phyloP scores from a whole-genome alignment of 2,113 vertebrate genomes.

The Geococcyx californianus region DNA sequence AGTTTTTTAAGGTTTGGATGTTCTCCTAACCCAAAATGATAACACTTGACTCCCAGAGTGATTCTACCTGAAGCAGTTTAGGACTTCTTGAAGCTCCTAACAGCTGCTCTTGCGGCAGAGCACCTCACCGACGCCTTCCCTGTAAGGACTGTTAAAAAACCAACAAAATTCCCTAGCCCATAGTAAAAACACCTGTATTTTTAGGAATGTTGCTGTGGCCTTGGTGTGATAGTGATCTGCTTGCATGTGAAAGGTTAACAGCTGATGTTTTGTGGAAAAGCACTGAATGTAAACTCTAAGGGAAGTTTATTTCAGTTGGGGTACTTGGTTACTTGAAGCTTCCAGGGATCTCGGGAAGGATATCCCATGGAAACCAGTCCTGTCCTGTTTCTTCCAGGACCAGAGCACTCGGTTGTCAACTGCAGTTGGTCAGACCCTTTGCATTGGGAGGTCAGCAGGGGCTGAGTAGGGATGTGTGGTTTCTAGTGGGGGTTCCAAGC shows the following conservation, averaged over 20 bases:
- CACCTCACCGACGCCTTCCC: not conserved
- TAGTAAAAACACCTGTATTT: not conserved
- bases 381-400: not conserved
- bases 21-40: not conserved
- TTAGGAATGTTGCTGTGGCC: not conserved
- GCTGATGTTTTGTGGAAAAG: not conserved
- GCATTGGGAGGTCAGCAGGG: fast-evolving
- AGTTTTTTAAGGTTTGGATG: not conserved
- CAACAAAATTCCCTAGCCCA: not conserved
- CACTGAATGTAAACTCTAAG: not conserved
- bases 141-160: not conserved
- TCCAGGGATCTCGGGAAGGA: not conserved
- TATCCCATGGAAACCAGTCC: not conserved
- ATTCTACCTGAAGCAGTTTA: not conserved
- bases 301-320: not conserved
- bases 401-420: not conserved
- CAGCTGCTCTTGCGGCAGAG: not conserved
- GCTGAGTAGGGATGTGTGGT: not conserved
- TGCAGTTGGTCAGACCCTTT: not conserved
- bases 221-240: not conserved
- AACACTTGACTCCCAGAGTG: not conserved
- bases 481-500: not conserved
- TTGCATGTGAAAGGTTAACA: not conserved
- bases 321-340: not conserved
- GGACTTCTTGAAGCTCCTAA: not conserved